phyloP scores from a whole-genome alignment of 2,113 vertebrate genomes.

The Grammomys surdaster region DNA sequence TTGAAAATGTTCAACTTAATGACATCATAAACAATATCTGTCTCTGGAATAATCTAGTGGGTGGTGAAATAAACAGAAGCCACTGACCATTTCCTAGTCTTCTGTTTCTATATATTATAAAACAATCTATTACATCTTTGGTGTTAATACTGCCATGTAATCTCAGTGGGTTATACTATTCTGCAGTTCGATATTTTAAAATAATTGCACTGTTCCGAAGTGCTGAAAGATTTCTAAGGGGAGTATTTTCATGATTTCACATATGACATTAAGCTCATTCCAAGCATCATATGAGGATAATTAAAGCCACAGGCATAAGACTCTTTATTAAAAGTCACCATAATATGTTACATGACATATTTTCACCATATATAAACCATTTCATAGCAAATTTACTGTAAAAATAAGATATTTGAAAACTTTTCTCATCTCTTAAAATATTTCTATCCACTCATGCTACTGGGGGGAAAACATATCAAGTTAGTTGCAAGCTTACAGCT shows the following conservation, averaged over 20 bases:
- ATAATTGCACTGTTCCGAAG: constrained; percentile 29
- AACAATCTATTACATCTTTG: not conserved
- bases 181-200: constrained; percentile 6
- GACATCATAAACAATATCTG: not conserved
- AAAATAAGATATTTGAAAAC: not conserved
- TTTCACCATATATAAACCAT: not conserved
- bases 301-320: not conserved
- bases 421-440: not conserved
- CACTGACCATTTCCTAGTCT: not conserved
- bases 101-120: not conserved
- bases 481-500: not conserved
- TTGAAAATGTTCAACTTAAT: constrained; percentile 43
- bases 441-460: not conserved
- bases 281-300: not conserved
- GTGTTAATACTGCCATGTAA: not conserved
- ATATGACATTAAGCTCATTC: constrained; percentile 6
- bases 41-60: not conserved
- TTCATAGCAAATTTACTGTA: not conserved
- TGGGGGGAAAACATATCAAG: not conserved
- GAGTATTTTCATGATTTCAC: not conserved
- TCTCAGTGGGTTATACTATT: not conserved
- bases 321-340: not conserved
- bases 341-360: not conserved
- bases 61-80: constrained; percentile 5
- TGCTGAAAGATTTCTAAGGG: not conserved